These are phyloP conservation scores for Puntigrus tetrazona DNA, from an alignment of 2,113 vertebrate species.

Conservation along the genomic window DNA sequence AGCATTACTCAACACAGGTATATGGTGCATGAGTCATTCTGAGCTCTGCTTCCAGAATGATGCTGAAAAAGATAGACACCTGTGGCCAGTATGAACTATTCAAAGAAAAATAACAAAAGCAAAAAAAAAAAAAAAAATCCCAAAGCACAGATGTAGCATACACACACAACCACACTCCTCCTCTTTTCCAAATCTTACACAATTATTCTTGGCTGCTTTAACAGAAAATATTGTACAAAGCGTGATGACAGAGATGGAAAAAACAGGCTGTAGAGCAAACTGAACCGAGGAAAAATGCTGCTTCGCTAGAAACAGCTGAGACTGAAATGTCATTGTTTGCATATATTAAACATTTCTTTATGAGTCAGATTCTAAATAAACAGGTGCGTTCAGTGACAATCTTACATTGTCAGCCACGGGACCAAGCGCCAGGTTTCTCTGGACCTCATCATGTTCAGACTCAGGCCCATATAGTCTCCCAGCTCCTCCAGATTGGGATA, in stretches of 20 bases:
- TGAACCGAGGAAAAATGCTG: not conserved
- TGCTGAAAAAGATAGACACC: slow-evolving; percentile 19
- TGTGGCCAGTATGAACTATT: not conserved
- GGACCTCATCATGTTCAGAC: slow-evolving; percentile 87
- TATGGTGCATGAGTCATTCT: slow-evolving; percentile 58
- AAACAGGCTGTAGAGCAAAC: not conserved
- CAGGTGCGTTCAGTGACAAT: not conserved
- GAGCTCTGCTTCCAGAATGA: slow-evolving; percentile 46
- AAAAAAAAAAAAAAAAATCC: not conserved
- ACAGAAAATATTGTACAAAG: slow-evolving; percentile 2
- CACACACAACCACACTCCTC: not conserved
- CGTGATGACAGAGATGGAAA: not conserved
- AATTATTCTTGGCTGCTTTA: slow-evolving; percentile 10
- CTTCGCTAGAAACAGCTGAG: slow-evolving; percentile 1
- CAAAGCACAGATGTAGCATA: slow-evolving; percentile 6
- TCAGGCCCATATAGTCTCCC: slow-evolving; percentile 91
- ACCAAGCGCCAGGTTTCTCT: slow-evolving; percentile 80
- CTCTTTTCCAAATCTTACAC: slow-evolving; percentile 8
- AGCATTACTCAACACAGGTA: slow-evolving; percentile 58
- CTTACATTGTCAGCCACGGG: slow-evolving; percentile 74
- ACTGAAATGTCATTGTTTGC: slow-evolving; percentile 12
- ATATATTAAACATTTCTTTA: not conserved
- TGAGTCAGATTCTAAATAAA: not conserved
- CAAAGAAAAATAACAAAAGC: not conserved
- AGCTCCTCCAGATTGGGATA: slow-evolving; percentile 90